Evolutionary conservation across 2,888 invertebrate genomes (phyloP), one percentile per base, ranked within the genome.

Genomic region (Cremastinae sp.): DNA sequence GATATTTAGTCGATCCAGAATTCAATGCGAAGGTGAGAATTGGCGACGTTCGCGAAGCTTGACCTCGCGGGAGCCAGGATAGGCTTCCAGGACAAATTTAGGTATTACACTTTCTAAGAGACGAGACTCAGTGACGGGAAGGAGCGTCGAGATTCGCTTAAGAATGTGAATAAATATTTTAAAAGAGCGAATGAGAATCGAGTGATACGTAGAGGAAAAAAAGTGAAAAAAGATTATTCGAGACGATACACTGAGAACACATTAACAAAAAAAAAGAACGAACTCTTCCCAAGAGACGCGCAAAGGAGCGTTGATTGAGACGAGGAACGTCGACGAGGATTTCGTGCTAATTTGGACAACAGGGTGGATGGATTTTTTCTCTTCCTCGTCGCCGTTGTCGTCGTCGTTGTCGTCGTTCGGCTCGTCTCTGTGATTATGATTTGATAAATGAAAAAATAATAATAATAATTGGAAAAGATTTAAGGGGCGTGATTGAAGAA

Each of bases 11-110:
- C 10, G 39, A 20, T 7, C 2, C n/a, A n/a, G 20, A n/a, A 49
- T 49, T 49, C 22, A 18, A 20, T 59, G 41, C 43, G 22, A 28
- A 37, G 56, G 47, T 20, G 45, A 55, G 72, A 76, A 70, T 58
- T 10, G 10, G 51, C 18, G 64, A 78, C 74, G 73, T 76, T 73
- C 59, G 73, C 64, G 59, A 64, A 53, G 76, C 53, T 64, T 59
- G 69, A 58, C 64, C 72, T 73, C 76, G 76, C 70, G 74, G 75
- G 59, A 66, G 64, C 72, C 64, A 73, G 71, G 86, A 86, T 87
- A 89, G 88, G 89, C 89, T 89, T 89, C 89, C 89, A 89, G 86
- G 86, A 87, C 88, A 87, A 89, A 84, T 87, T 88, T 87, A 87
- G 85, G 83, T 87, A 86, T 86, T 86, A 87, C 84, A 84, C 85